Percentiles rank a stretch among this genome's conserved stretches.
phyloP scores from a whole-genome alignment of 2,888 invertebrate species.

The Diogma glabrata region DNA sequence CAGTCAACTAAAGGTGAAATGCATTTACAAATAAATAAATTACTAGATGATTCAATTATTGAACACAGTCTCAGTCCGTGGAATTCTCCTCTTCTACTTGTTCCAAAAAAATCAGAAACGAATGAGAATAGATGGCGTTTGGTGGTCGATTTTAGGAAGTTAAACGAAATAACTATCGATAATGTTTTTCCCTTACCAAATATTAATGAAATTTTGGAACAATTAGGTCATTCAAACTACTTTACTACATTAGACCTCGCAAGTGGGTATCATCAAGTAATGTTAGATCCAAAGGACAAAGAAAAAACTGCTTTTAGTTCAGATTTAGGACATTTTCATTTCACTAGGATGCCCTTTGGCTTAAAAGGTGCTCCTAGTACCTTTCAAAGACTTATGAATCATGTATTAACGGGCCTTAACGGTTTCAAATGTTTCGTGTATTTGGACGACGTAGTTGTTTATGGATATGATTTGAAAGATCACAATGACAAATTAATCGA shows the following conservation, averaged over 20 bases:
- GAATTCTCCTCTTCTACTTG: constrained; percentile 4
- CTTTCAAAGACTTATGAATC: constrained; percentile 15
- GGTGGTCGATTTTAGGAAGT: constrained; percentile 7
- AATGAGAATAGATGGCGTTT: constrained; percentile 4
- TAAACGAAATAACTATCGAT: constrained; percentile 2
- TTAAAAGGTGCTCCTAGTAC: constrained; percentile 21
- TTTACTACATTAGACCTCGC: constrained; percentile 18
- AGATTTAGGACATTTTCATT: constrained; percentile 20
- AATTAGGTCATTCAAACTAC: constrained; percentile 15
- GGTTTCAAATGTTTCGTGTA: constrained; percentile 2
- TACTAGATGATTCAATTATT: no score
- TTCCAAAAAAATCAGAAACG: constrained; percentile 3
- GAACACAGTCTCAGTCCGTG: neutral
- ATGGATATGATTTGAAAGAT: constrained; percentile 3
- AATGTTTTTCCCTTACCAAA: constrained; percentile 16
- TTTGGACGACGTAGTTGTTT: neutral
- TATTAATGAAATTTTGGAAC: constrained; percentile 16
- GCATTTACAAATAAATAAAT: neutral
- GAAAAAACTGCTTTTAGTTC: constrained; percentile 20
- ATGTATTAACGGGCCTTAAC: neutral
- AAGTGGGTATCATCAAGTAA: constrained; percentile 16
- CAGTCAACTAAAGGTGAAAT: constrained; percentile 1
- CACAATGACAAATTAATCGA: constrained; percentile 5
- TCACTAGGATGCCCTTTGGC: constrained; percentile 20
- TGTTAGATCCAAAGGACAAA: constrained; percentile 11